Evolutionary conservation across 2,113 vertebrate genomes (phyloP).

Genomic region (Bambusicola thoracicus): DNA sequence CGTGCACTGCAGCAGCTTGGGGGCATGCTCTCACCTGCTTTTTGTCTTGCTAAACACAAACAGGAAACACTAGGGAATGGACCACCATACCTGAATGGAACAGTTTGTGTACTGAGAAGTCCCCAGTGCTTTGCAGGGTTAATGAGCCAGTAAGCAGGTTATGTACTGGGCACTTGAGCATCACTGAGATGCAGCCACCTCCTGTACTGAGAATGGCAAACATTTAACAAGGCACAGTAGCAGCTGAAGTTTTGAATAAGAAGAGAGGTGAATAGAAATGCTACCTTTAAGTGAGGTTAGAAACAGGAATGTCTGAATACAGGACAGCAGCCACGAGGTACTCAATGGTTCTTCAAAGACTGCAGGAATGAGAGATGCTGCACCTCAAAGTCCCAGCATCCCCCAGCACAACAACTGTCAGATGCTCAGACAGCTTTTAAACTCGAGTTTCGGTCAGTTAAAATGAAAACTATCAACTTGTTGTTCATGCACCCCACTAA

Average conservation of each 20-base stretch:
- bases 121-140: conserved; percentile 27
- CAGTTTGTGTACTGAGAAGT: conserved; percentile 20
- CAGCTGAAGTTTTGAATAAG: neutral
- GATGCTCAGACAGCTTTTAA: neutral
- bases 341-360: neutral
- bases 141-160: conserved; percentile 18
- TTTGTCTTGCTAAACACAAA: conserved; percentile 16
- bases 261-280: neutral
- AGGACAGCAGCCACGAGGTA: neutral
- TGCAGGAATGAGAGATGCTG: neutral
- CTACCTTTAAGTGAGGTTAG: neutral
- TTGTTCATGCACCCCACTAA: neutral
- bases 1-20: neutral
- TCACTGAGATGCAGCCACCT: conserved; percentile 50
- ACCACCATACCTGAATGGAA: neutral
- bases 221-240: neutral
- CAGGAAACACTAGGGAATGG: neutral
- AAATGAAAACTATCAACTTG: neutral
- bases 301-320: neutral
- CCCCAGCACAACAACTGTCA: neutral
- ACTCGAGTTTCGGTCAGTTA: neutral
- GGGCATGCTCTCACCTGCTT: conserved; percentile 22
- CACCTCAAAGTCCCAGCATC: neutral
- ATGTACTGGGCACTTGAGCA: conserved; percentile 4
- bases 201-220: neutral